Percentiles rank a stretch among this genome's conserved stretches.
These are phyloP conservation scores for Otis tarda DNA, from an alignment of 2,113 vertebrate species.

Conservation along the genomic window DNA sequence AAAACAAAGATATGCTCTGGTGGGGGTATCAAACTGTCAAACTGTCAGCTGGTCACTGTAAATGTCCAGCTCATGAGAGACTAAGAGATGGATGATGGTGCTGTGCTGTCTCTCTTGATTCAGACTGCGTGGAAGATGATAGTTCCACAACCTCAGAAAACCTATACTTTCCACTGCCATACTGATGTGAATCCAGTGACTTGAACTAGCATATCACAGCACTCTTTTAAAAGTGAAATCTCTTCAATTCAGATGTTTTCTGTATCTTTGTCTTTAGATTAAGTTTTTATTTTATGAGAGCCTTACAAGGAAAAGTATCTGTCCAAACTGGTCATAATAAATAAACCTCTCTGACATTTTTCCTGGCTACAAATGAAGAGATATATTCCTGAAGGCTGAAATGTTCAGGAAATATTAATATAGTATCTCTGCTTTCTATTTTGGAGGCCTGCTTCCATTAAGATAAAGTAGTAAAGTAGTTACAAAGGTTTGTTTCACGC, in stretches of 20 bases:
- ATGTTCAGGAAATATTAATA: neutral
- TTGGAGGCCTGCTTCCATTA: neutral
- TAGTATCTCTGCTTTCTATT: neutral
- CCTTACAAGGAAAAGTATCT: neutral
- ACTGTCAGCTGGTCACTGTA: neutral
- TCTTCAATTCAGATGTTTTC: neutral
- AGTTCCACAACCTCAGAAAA: neutral
- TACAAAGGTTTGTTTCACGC: neutral
- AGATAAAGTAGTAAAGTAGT: neutral
- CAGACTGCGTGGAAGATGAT: neutral
- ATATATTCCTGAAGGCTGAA: neutral
- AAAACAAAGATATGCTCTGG: neutral
- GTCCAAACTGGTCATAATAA: neutral
- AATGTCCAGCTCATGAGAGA: neutral
- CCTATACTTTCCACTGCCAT: neutral
- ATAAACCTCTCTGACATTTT: neutral
- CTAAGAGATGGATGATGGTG: neutral
- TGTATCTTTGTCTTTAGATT: neutral
- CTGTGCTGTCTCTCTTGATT: neutral
- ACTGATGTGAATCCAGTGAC: neutral
- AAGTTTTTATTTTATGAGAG: neutral
- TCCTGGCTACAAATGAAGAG: neutral
- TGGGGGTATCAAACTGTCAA: neutral
- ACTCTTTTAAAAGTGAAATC: neutral
- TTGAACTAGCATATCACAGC: neutral